phyloP scores from a whole-genome alignment of 1,140 invertebrate species.

The Apocrypta bakeri region DNA sequence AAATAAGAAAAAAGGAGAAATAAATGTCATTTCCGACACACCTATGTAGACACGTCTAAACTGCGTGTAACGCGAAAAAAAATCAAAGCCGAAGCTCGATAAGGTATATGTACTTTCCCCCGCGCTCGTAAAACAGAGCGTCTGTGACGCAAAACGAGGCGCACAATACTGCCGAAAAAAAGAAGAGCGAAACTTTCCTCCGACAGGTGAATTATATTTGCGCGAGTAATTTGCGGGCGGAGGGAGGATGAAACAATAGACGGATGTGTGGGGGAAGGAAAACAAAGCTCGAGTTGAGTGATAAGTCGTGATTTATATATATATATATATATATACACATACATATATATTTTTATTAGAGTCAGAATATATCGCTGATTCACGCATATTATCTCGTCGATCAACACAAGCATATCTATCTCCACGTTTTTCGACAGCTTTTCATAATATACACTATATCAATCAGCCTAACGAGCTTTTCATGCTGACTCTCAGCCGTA shows the following conservation, averaged over 20 bases:
- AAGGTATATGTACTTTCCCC: not conserved
- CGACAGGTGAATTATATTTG: constrained; percentile 12
- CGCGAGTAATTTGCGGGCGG: not conserved
- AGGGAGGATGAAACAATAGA: not conserved
- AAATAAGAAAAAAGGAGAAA: too few species aligned
- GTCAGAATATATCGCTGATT: not conserved
- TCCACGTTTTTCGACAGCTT: too few species aligned
- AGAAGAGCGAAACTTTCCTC: constrained; percentile 18
- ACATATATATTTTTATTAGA: too few species aligned
- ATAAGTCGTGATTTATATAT: not conserved
- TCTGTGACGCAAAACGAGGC: not conserved
- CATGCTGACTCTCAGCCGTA: too few species aligned
- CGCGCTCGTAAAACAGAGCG: too few species aligned
- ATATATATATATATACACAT: not conserved
- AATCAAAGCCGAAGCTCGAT: not conserved
- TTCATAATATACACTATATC: not conserved
- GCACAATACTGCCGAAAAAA: not conserved
- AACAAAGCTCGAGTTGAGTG: not conserved
- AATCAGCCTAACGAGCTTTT: not conserved
- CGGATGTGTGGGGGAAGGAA: not conserved
- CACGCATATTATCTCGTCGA: too few species aligned
- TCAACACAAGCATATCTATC: too few species aligned
- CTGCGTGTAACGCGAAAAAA: not conserved
- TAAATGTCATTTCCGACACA: not conserved
- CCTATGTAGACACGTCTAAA: not conserved